phyloP scores from a whole-genome alignment of 2,113 vertebrate species.

The Paradoxurus hermaphroditus region DNA sequence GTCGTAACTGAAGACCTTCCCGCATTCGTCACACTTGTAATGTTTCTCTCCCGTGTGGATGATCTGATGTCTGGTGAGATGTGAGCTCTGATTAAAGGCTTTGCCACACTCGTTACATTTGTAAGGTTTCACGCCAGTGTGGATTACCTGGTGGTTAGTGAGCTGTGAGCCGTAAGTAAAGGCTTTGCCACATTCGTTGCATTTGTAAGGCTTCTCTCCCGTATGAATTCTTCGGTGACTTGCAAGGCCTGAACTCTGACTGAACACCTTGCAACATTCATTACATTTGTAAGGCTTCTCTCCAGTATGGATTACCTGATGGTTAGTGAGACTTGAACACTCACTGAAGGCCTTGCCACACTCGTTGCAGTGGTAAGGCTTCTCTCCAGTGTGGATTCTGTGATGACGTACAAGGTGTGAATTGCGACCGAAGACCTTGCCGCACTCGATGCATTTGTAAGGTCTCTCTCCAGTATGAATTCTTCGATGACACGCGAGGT shows the following conservation, averaged over 20 bases:
- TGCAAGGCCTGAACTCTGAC: not conserved
- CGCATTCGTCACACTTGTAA: not conserved
- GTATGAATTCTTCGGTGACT: not conserved
- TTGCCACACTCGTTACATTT: constrained; percentile 61
- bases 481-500: not conserved
- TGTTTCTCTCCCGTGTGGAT: constrained; percentile 34
- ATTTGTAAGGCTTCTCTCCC: not conserved
- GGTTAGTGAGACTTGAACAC: not conserved
- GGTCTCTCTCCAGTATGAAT: not conserved
- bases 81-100: constrained; percentile 53
- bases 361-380: not conserved
- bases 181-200: constrained; percentile 19
- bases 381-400: not conserved
- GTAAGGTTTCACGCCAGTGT: constrained; percentile 51
- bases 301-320: not conserved
- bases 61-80: constrained; percentile 61
- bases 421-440: not conserved
- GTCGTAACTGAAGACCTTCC: constrained; percentile 73
- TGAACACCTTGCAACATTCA: not conserved
- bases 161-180: not conserved
- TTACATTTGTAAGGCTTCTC: not conserved
- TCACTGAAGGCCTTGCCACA: constrained; percentile 42
- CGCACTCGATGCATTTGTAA: not conserved
- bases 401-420: not conserved
- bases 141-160: not conserved